phyloP scores from a whole-genome alignment of 1,140 invertebrate species.

The Subanguina moxae region DNA sequence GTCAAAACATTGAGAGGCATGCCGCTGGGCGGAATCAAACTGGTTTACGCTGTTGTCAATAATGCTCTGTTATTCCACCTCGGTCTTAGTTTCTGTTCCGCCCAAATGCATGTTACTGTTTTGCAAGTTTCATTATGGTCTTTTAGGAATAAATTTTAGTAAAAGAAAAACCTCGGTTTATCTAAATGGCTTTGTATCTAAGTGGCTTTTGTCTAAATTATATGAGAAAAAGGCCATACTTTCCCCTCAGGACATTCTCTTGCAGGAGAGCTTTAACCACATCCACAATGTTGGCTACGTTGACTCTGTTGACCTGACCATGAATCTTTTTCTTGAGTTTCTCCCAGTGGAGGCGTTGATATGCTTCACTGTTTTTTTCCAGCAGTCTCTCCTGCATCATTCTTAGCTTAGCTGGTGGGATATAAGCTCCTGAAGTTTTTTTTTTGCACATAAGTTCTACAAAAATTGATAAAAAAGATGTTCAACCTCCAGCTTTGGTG shows the following conservation, averaged over 20 bases:
- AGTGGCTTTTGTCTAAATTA: not conserved
- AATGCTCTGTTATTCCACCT: no score
- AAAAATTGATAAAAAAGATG: not conserved
- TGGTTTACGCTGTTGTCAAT: no score
- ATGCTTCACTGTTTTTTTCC: constrained; percentile 83
- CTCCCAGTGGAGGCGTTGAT: constrained; percentile 96
- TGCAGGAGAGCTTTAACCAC: constrained; percentile 85
- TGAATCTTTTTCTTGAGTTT: constrained; percentile 98
- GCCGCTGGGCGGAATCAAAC: no score
- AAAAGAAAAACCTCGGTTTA: no score
- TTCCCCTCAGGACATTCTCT: constrained; percentile 90
- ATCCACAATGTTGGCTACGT: constrained; percentile 85
- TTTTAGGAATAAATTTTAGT: no score
- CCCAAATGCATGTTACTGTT: no score
- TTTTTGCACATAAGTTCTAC: not conserved
- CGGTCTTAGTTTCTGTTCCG: no score
- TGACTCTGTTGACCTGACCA: constrained; percentile 95
- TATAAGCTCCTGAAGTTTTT: constrained; percentile 70
- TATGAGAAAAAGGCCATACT: constrained; percentile 60
- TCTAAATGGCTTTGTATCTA: no score
- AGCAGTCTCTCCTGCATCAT: constrained; percentile 90
- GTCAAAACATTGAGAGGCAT: no score
- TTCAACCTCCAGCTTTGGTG: not conserved
- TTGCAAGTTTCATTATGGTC: no score
- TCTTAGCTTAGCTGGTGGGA: constrained; percentile 87